Evolutionary conservation across 2,888 invertebrate genomes (phyloP), one percentile per base, ranked within the genome.

Genomic region (Marronus borbonicus): DNA sequence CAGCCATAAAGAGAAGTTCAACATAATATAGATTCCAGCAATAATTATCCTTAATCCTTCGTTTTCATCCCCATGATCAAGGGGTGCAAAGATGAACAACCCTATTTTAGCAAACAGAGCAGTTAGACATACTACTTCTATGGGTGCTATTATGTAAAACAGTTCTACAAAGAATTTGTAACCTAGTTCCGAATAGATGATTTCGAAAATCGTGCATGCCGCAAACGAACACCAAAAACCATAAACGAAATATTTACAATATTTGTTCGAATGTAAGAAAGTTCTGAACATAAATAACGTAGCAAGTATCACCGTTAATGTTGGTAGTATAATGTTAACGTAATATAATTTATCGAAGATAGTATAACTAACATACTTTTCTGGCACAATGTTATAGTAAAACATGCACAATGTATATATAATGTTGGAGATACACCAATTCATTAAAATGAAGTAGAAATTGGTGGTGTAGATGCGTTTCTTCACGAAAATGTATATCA

Each of bases 391-490:
- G 12, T 44, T 2, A 14, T 49, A 24, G 39, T 62, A 74, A 60
- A 62, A 44, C 20, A 74, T 20, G 14, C 58, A 24, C 3, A n/a
- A 60, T 4, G 44, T 74, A 28, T 24, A 39, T 7, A 60, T 20
- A 17, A 74, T 44, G 55, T 74, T 39, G 14, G 60, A 60, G 14
- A 62, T 60, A 28, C 72, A 74, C 60, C 60, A 74, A 49, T 74
- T 74, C 60, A 74, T 39, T 74, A 60, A 20, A 14, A 24, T 49
- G 20, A 60, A 74, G 20, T 74, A 74, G 28, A 74, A 74, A 24
- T 74, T 74, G 4, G 24, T 44, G 5, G 8, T 20, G n/a, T 74
- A 60, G 4, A 74, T 28, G 7, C 20, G 72, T 7, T 74, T 74
- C 44, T 44, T 74, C 7, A 74, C 24, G 44, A 74, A 49, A 10